phyloP scores from a whole-genome alignment of 2,888 invertebrate genomes.

The Sceliomorpha sp. region DNA sequence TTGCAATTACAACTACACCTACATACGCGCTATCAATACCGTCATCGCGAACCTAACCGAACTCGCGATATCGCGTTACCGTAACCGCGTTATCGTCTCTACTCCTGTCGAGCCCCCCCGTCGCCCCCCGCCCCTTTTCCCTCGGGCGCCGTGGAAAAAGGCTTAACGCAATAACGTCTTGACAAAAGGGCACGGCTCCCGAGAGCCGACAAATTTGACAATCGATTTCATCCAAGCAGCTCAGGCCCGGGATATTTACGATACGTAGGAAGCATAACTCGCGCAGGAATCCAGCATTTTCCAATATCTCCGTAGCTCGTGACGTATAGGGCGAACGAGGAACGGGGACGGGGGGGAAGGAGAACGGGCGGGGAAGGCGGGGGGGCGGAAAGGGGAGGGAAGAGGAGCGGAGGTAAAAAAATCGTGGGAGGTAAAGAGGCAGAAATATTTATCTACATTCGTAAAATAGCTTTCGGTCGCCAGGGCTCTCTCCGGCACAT shows the following conservation, averaged over 20 bases:
- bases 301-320: slow-evolving; percentile 55
- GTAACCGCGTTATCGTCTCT: too few species aligned
- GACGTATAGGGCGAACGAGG: slow-evolving; percentile 52
- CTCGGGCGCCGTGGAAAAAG: too few species aligned
- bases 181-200: slow-evolving; percentile 15
- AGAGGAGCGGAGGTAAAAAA: slow-evolving; percentile 17
- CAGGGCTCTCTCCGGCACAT: slow-evolving; percentile 38
- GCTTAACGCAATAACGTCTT: too few species aligned
- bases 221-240: slow-evolving; percentile 53
- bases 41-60: too few species aligned
- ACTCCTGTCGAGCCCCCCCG: too few species aligned
- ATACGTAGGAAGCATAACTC: slow-evolving; percentile 53
- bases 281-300: slow-evolving; percentile 53
- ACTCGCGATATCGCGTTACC: too few species aligned
- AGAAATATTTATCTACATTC: slow-evolving; percentile 52
- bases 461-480: slow-evolving; percentile 52
- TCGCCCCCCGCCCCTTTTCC: too few species aligned
- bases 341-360: slow-evolving; percentile 29
- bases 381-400: slow-evolving; percentile 22
- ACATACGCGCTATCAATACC: too few species aligned
- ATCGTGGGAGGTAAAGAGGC: slow-evolving; percentile 18
- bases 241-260: slow-evolving; percentile 52
- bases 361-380: slow-evolving; percentile 22
- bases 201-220: slow-evolving; percentile 44
- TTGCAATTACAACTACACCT: too few species aligned